phyloP scores from a whole-genome alignment of 2,797 vertebrate genomes.

The Hyperoplus immaculatus region DNA sequence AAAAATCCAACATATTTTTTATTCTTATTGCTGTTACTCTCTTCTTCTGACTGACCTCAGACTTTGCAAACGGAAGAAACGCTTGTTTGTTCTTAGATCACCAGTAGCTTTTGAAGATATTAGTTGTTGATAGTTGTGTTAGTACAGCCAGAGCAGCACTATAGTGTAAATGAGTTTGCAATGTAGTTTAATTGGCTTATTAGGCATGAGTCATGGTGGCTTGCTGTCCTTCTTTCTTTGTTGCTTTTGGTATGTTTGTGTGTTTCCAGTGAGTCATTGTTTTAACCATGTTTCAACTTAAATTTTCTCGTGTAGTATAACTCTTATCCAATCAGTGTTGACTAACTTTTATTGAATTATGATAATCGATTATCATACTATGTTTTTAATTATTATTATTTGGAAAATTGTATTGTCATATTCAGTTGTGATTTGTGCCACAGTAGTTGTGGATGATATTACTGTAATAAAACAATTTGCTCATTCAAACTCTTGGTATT shows the following conservation, averaged over 20 bases:
- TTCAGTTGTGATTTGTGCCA: too few relatives aligned
- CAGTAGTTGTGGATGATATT: too few relatives aligned
- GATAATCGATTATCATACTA: neutral
- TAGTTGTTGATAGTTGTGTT: neutral
- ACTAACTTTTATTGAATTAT: neutral
- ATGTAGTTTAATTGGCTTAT: neutral
- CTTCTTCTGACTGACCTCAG: neutral
- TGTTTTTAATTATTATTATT: neutral
- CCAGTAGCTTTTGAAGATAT: neutral
- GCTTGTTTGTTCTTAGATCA: neutral
- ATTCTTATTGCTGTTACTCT: constrained; percentile 2
- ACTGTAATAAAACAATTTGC: too few relatives aligned
- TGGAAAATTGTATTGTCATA: neutral
- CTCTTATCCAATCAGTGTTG: neutral
- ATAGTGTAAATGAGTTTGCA: neutral
- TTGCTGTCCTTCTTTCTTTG: neutral
- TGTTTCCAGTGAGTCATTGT: neutral
- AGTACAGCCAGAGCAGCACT: neutral
- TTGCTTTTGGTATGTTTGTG: neutral
- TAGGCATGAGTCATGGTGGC: too few relatives aligned
- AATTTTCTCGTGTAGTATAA: neutral
- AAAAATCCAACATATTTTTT: neutral
- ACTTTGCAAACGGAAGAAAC: neutral
- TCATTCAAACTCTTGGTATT: neutral
- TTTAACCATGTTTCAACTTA: neutral